Evolutionary conservation across 2,113 vertebrate species (phyloP), one percentile per base, ranked within the genome.

Genomic region (Aegotheles bennettii): DNA sequence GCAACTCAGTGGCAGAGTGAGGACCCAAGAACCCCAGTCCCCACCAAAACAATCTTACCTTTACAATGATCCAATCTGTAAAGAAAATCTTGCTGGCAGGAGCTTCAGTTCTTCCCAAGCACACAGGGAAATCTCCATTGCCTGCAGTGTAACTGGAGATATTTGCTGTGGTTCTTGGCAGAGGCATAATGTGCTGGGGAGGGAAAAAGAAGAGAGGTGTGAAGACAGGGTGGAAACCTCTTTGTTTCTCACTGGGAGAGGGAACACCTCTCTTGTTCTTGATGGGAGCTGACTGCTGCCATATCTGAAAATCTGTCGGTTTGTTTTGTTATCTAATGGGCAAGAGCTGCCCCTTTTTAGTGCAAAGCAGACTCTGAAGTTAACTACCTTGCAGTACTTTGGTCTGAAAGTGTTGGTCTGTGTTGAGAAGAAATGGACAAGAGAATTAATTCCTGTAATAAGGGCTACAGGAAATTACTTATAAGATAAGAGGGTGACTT

Each of bases 401-500:
- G 56, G 47, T 84, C 67, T 90, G 71, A 88, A 91, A 93, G 90
- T 69, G 31, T 59, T 25, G 15, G 24, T 74, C 64, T 68, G 14
- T 17, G 48, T 60, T 64, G 64, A 93, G 77, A 79, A 84, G 92
- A 90, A n/a, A 86, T 74, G 90, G 75, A 63, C 3, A 6, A 74
- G 75, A 43, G 94, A 94, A 93, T 94, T 78, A 92, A 86, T 50
- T 87, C 88, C 65, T 78, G 43, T 87, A 94, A 89, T 75, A 50
- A 11, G 60, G 76, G 64, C 93, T 93, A 29, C 48, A 94, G 79
- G 82, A 89, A 96, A 95, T 92, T 90, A 92, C 83, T 68, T 92
- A 15, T 76, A 57, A 94, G 92, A 94, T 97, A 97, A 95, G 86
- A 93, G 40, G 28, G 57, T 68, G 80, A 86, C 88, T 94, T 79